Percentiles rank a stretch among this genome's conserved stretches.
Evolutionary conservation across 2,797 vertebrate genomes (phyloP).

Genomic region (Neopelma chrysocephalum): DNA sequence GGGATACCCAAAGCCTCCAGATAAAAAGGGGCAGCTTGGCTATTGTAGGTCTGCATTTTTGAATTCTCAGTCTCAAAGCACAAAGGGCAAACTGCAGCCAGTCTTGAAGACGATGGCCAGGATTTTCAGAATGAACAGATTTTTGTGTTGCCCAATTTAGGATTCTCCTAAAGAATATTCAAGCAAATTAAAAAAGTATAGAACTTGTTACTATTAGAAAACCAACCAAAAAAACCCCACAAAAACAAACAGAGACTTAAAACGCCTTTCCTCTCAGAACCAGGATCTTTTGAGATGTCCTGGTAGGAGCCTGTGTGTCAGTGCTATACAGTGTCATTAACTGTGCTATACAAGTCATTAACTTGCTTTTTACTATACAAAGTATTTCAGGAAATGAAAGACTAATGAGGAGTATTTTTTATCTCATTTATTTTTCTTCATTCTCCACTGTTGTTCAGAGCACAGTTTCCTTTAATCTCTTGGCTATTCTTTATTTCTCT

Average conservation of each 20-base stretch:
- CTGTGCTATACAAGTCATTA: background rate
- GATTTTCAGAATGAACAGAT: background rate
- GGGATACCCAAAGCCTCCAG: constrained; percentile 60
- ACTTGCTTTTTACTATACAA: background rate
- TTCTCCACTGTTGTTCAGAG: background rate
- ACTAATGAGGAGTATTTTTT: background rate
- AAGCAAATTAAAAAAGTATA: background rate
- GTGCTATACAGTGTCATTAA: background rate
- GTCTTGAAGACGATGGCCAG: background rate
- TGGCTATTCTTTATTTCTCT: background rate
- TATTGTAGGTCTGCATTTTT: constrained; percentile 37
- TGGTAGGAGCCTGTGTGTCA: background rate
- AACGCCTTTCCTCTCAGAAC: background rate
- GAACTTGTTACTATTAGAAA: background rate
- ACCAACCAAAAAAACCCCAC: background rate
- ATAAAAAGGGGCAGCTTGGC: constrained; percentile 57
- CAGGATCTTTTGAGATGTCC: background rate
- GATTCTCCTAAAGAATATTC: background rate
- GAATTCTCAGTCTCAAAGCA: constrained; percentile 47
- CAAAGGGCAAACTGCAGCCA: background rate
- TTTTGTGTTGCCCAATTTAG: background rate
- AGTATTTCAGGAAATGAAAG: background rate
- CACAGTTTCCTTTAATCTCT: background rate
- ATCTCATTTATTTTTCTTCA: background rate
- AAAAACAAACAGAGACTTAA: background rate